Percentiles rank a stretch among this genome's conserved stretches.
phyloP scores from a whole-genome alignment of 1,140 invertebrate genomes.

The Rhizoglyphus robini region DNA sequence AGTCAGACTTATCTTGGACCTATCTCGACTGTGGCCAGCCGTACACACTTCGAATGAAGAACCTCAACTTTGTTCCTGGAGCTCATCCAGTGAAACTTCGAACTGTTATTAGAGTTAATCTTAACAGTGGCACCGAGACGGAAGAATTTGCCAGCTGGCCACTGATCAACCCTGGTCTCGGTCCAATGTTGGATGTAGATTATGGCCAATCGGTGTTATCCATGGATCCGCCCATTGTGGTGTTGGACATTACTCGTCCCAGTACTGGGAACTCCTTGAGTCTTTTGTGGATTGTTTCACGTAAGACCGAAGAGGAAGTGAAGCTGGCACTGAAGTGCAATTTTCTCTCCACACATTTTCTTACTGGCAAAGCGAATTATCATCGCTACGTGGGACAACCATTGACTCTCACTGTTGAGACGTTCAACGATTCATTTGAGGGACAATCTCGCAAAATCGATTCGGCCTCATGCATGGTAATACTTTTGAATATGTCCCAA shows the following conservation, averaged over 20 bases:
- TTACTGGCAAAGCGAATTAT: background rate
- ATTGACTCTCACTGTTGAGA: too few relatives aligned
- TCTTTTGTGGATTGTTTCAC: background rate
- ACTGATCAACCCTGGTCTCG: background rate
- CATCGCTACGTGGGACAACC: too few relatives aligned
- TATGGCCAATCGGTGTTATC: background rate
- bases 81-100: background rate
- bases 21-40: background rate
- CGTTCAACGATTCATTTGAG: too few relatives aligned
- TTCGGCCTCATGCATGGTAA: too few relatives aligned
- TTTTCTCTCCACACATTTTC: background rate
- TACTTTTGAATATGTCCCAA: too few relatives aligned
- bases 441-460: too few relatives aligned
- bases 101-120: background rate
- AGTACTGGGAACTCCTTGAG: background rate
- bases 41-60: background rate
- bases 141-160: background rate
- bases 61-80: background rate
- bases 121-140: background rate
- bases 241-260: background rate
- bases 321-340: background rate
- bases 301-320: background rate
- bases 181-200: background rate
- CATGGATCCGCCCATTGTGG: background rate
- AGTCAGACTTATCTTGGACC: background rate